A percentile compares a stretch with the other conserved stretches of the same genome.
phyloP scores from a whole-genome alignment of 2,113 vertebrate genomes.

The Sturnus vulgaris region DNA sequence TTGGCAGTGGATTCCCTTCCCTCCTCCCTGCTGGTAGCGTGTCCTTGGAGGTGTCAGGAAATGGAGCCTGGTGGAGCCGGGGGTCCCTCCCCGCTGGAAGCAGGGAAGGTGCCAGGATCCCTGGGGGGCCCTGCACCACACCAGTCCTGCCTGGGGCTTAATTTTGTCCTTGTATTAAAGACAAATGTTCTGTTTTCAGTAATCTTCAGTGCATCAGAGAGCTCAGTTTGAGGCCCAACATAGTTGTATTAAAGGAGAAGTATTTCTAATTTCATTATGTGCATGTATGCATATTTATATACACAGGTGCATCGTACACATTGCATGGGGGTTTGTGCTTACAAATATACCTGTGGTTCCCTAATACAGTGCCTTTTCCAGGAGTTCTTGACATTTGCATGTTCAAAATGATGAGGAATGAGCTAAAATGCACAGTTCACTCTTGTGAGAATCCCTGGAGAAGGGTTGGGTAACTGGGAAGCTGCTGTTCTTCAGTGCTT shows the following conservation, averaged over 20 bases:
- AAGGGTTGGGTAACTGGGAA: background rate
- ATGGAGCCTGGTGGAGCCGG: too few species aligned
- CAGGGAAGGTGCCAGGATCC: background rate
- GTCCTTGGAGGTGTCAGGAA: too few species aligned
- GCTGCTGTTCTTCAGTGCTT: background rate
- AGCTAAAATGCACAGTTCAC: background rate
- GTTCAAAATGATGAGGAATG: background rate
- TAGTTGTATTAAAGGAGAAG: background rate
- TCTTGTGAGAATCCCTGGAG: background rate
- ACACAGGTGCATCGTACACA: background rate
- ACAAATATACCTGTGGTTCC: background rate
- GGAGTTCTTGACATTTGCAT: slow-evolving; percentile 13
- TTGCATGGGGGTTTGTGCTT: slow-evolving; percentile 37
- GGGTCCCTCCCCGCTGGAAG: background rate
- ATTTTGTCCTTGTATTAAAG: background rate
- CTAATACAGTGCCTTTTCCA: slow-evolving; percentile 1
- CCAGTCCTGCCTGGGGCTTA: background rate
- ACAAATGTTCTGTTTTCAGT: background rate
- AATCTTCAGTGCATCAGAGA: background rate
- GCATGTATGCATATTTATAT: slow-evolving; percentile 1
- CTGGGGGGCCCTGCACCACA: background rate
- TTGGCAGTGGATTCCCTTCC: too few species aligned
- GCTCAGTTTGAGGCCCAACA: background rate
- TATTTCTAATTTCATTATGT: background rate
- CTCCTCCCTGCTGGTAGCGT: too few species aligned